Conservation (phyloP, 1,140 invertebrate species). For the Drosophila virilis region DNA sequence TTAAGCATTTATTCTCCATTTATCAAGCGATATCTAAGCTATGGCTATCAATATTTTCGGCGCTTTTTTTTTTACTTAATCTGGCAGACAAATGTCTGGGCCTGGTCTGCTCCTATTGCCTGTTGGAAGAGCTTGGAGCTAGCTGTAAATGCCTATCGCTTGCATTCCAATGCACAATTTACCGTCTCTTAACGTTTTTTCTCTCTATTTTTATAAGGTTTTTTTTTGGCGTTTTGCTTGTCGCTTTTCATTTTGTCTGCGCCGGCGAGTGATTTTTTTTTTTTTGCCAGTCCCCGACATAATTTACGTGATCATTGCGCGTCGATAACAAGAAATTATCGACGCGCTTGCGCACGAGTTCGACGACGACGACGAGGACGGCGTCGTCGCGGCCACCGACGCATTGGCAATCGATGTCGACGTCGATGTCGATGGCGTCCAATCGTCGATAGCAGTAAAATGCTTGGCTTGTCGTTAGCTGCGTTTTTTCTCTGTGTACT, state of each 20-base stretch:
- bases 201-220: constrained; percentile 20
- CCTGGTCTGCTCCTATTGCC: constrained; percentile 22
- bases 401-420: constrained; percentile 45
- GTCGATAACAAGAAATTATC: constrained; percentile 82
- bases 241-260: constrained; percentile 48
- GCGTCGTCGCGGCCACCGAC: constrained; percentile 19
- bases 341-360: constrained; percentile 67
- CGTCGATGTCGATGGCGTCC: constrained; percentile 48
- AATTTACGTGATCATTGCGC: constrained; percentile 82
- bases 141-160: constrained; percentile 70
- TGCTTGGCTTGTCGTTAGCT: constrained; percentile 32
- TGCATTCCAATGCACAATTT: constrained; percentile 70
- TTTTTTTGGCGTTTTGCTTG: constrained; percentile 36
- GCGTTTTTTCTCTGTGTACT: neutral
- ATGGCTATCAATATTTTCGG: constrained; percentile 1
- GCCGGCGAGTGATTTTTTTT: constrained; percentile 63
- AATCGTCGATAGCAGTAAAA: constrained; percentile 51
- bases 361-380: constrained; percentile 23
- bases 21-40: constrained; percentile 11
- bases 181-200: constrained; percentile 41
- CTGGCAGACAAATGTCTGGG: constrained; percentile 29
- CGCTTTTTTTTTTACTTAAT: neutral
- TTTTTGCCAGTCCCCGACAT: constrained; percentile 68
- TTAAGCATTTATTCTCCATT: neutral
- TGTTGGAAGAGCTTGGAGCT: constrained; percentile 16